Base-by-base conservation (phyloP, 2,797 vertebrate species). In the Acanthopagrus latus region DNA sequence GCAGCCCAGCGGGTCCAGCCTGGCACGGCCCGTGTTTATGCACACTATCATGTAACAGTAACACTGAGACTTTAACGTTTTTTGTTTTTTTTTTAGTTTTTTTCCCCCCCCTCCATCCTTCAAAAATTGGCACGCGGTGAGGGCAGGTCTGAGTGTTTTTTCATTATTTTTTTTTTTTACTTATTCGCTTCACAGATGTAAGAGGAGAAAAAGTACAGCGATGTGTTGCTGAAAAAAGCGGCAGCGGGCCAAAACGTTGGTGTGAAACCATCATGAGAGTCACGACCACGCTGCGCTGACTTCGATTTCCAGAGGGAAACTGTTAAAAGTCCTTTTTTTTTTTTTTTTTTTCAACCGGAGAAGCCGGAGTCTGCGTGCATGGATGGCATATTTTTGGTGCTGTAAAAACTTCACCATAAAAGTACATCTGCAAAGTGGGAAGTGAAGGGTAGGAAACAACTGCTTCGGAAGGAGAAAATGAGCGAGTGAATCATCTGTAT, bases 21-120 rank as follows among this genome's bases (percentile, higher is more conserved):
- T 78, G 89, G 89, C 90, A 83, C 83, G 43, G 88, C 84, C 78
- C 78, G 74, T 90, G 89, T 93, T 94, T 87, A 90, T 76, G 85
- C 89, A 92, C 88, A 79, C 78, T 70, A 72, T 90, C 89, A 64
- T 87, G 90, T 89, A 83, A 86, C 86, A 80, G 88, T 80, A 93
- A 93, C 89, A 83, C 85, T 67, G 80, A 89, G 67, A 81, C 78
- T 72, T 82, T 25, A 84, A 88, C 72, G 21, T 64, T 83, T 33
- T 92, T 92, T 93, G 82, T n/a, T n/a, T n/a, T n/a, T n/a, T n/a
- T n/a, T n/a, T n/a, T n/a, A n/a, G n/a, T n/a, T n/a, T n/a, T n/a
- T n/a, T n/a, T n/a, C n/a, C 74, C 63, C 3, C 25, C 25, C 25
- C 25, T 86, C 74, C 57, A 52, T 86, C 88, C 83, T 85, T 91